A percentile compares a stretch with the other conserved stretches of the same genome.
Conservation (phyloP, 2,113 vertebrate genomes). For the Acrocephalus arundinaceus region DNA sequence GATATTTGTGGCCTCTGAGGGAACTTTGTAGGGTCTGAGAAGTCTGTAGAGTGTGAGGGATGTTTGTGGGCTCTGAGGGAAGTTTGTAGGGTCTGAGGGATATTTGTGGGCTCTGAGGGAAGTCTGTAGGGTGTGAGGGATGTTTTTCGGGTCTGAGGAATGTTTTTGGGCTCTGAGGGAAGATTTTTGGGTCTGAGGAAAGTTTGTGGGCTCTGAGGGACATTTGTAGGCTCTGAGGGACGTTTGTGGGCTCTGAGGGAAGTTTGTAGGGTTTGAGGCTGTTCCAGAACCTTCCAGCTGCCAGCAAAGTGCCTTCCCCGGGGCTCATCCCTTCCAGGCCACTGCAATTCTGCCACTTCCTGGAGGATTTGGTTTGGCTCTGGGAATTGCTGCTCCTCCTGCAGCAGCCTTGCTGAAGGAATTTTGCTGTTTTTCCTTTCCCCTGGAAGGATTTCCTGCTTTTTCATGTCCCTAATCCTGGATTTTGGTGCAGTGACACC, state of each 20-base stretch:
- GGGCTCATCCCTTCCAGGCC: not conserved
- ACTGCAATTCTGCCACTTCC: not conserved
- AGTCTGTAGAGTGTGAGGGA: not conserved
- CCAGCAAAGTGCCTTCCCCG: not conserved
- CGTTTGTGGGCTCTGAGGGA: not conserved
- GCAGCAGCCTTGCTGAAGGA: not conserved
- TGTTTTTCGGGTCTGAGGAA: fast-evolving
- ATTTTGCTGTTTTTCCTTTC: not conserved
- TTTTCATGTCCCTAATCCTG: not conserved
- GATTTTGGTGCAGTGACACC: not conserved
- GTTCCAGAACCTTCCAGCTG: not conserved
- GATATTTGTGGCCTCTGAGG: not conserved
- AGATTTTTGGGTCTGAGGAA: not conserved
- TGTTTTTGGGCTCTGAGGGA: not conserved
- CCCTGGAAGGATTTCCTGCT: not conserved
- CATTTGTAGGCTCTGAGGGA: not conserved
- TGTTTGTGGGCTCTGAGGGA: not conserved
- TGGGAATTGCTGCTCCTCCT: not conserved
- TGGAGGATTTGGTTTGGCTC: fast-evolving
- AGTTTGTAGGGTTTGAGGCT: fast-evolving
- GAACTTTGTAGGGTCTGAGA: not conserved
- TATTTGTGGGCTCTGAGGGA: too few relatives aligned
- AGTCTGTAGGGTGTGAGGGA: too few relatives aligned
- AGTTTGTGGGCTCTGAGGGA: not conserved
- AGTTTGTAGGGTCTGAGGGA: not conserved